These are phyloP conservation scores for Craseonycteris thonglongyai DNA, from an alignment of 2,113 vertebrate species.

Conservation along the genomic window DNA sequence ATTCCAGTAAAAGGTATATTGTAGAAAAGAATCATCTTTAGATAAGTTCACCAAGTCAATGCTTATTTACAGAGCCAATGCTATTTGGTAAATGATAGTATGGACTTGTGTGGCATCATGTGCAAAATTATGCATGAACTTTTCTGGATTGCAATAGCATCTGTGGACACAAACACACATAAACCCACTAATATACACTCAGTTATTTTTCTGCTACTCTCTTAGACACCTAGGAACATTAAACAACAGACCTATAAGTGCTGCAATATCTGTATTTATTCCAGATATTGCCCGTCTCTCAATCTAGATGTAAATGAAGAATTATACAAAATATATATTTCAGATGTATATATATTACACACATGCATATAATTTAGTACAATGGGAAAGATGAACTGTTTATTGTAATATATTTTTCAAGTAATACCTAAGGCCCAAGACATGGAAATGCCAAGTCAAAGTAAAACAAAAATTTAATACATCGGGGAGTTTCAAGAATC, in stretches of 20 bases:
- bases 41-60: too few relatives aligned
- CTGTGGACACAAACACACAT: neutral
- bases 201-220: neutral
- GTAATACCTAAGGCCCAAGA: neutral
- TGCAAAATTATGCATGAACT: neutral
- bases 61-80: too few relatives aligned
- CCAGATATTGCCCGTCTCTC: neutral
- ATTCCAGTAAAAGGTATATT: neutral
- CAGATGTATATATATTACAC: neutral
- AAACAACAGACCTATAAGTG: neutral
- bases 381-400: neutral
- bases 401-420: neutral
- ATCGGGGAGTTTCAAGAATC: neutral
- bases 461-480: neutral
- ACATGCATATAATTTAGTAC: neutral
- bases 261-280: neutral
- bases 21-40: neutral
- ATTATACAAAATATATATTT: neutral
- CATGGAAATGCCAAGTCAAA: neutral
- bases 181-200: neutral
- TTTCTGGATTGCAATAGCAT: neutral
- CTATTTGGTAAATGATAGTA: neutral
- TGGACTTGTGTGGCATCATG: rapidly evolving
- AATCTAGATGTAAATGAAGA: neutral
- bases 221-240: neutral